Conservation (phyloP, 2,797 vertebrate species). For the Linurgus olivaceus region DNA sequence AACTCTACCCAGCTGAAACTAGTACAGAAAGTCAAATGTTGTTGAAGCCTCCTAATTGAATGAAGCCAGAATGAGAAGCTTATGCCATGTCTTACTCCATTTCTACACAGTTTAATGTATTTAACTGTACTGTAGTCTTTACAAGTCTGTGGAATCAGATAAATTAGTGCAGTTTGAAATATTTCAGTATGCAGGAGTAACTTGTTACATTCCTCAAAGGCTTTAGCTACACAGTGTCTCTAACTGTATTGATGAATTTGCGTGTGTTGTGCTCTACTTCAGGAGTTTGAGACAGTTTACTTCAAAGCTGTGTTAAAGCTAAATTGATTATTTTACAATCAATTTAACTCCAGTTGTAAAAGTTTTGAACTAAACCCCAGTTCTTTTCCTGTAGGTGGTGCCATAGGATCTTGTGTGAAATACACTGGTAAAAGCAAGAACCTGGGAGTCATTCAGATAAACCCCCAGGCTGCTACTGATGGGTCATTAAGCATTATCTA, state of each 20-base stretch:
- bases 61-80: not conserved
- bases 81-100: not conserved
- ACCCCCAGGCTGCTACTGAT: conserved; percentile 81
- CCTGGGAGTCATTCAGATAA: conserved; percentile 90
- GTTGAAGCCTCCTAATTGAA: not conserved
- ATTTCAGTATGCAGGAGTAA: not conserved
- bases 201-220: not conserved
- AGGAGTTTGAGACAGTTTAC: not conserved
- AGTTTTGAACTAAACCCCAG: not conserved
- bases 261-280: not conserved
- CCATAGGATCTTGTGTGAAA: conserved; percentile 85
- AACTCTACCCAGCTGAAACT: not conserved
- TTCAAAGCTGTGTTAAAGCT: not conserved
- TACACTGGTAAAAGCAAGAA: conserved; percentile 71
- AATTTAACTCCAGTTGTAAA: not conserved
- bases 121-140: not conserved
- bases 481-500: conserved; percentile 90
- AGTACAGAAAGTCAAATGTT: not conserved
- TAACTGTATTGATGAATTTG: not conserved
- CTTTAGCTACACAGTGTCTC: not conserved
- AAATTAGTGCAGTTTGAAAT: not conserved
- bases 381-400: conserved; percentile 76
- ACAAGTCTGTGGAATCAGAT: not conserved
- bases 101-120: not conserved
- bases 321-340: not conserved